These are phyloP conservation scores for Diabrotica virgifera DNA, from an alignment of 1,140 invertebrate genomes.

Conservation along the genomic window DNA sequence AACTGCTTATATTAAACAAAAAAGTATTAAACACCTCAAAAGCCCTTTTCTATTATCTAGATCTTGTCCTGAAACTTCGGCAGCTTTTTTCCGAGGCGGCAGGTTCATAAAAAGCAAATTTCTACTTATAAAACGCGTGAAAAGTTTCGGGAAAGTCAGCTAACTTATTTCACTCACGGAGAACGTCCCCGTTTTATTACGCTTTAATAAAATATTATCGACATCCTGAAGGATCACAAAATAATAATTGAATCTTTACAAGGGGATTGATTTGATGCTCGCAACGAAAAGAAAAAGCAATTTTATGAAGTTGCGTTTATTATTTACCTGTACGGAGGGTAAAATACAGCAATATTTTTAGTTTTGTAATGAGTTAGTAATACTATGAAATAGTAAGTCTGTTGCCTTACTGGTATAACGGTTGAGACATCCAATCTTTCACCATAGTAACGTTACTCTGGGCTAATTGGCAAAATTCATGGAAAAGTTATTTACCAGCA, in stretches of 20 bases:
- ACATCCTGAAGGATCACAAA: conserved; percentile 22
- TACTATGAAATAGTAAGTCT: background rate
- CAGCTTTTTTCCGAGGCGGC: background rate
- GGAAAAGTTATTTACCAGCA: too few relatives aligned
- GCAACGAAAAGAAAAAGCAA: background rate
- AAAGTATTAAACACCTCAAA: too few relatives aligned
- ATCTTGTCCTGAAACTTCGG: background rate
- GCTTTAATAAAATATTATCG: conserved; percentile 34
- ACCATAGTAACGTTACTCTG: too few relatives aligned
- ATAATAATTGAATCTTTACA: conserved; percentile 21
- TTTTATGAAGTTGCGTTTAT: too few relatives aligned
- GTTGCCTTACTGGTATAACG: too few relatives aligned
- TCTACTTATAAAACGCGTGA: conserved; percentile 22
- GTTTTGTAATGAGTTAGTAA: background rate
- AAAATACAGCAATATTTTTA: background rate
- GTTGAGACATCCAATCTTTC: too few relatives aligned
- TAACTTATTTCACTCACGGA: conserved; percentile 13
- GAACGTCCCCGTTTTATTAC: conserved; percentile 23
- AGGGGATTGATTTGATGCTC: background rate
- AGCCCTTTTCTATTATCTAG: too few relatives aligned
- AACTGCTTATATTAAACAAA: too few relatives aligned
- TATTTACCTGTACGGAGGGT: too few relatives aligned
- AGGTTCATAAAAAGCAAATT: conserved; percentile 24
- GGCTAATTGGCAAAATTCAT: too few relatives aligned
- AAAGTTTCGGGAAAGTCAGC: conserved; percentile 19